Base-by-base conservation (phyloP, 2,797 vertebrate genomes). In the Scyliorhinus canicula region DNA sequence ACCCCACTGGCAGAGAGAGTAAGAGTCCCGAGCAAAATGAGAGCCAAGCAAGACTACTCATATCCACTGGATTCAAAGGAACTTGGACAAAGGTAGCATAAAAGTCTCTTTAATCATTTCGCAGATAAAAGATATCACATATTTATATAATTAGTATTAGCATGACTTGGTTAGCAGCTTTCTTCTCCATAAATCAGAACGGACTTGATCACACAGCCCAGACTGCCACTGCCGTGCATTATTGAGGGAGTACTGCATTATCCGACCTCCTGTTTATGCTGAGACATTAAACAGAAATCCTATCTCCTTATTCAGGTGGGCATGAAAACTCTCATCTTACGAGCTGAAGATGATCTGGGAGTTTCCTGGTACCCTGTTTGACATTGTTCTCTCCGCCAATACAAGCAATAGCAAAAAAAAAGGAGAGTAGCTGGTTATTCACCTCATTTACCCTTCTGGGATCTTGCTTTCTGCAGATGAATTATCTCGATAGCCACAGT, bases 1-100 rank as follows among this genome's bases (percentile, higher is more conserved):
- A 57, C 95, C 95, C 96, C 94, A 44, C 31, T 12, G 82, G 96
- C 82, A 90, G 96, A 0, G 71, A 95, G 0, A 85, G 95, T 60
- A 40, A 14, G 1, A 85, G 95, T 16, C 95, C 95, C 2, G 95
- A 96, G 91, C 95, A 95, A 44, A 9, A 35, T 16, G 47, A 95
- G 69, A 95, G 90, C 57, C 67, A 85, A 21, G 65, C 79, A n/a
- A 94, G 47, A 74, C 65, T 94, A 21, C 16, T 71, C 35, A 94
- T 71, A 94, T 55, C 93, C 67, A 94, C 65, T 19, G 67, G 67
- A 94, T 74, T 74, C 67, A 55, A 94, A 69, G 50, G 67, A 74
- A 94, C 93, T 50, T 74, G 28, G 26, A n/a, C 67, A 19, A 94
- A 94, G 93, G 93, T 94, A 94, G 50, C 2, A 52, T 14, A 19